Percentiles rank a stretch among this genome's conserved stretches.
These are phyloP conservation scores for Sebastes hubbsi DNA, from an alignment of 2,797 vertebrate genomes.

Conservation along the genomic window DNA sequence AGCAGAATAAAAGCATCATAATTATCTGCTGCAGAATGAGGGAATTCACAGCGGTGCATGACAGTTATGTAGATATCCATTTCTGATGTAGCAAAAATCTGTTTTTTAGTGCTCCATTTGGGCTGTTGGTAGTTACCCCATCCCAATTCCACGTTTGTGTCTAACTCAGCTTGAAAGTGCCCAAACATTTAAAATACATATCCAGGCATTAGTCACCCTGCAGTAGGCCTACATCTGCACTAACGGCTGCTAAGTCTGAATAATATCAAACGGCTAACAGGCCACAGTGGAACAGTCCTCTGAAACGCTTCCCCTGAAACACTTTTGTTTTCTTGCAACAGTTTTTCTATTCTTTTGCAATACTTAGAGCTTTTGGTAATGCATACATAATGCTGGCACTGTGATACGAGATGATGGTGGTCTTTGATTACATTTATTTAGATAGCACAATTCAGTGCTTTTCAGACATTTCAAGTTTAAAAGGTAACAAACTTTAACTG, in stretches of 20 bases:
- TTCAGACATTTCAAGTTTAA: neutral
- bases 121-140: neutral
- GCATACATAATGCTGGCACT: neutral
- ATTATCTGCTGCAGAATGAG: conserved; percentile 34
- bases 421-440: conserved; percentile 4
- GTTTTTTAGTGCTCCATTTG: conserved; percentile 6
- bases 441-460: no score
- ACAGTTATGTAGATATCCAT: conserved; percentile 6
- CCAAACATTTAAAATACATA: neutral
- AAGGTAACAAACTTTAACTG: neutral
- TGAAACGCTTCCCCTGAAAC: neutral
- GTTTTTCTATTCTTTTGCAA: neutral
- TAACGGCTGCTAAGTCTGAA: neutral
- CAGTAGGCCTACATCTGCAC: neutral
- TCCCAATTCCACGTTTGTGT: neutral
- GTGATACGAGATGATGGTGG: neutral
- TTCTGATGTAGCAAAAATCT: neutral
- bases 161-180: neutral
- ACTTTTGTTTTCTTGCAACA: neutral
- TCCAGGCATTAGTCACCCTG: neutral
- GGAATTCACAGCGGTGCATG: neutral
- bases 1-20: conserved; percentile 51
- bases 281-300: neutral
- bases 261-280: neutral
- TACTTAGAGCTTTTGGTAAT: neutral